Evolutionary conservation across 2,797 vertebrate species (phyloP).

Genomic region (Botia almorhae): DNA sequence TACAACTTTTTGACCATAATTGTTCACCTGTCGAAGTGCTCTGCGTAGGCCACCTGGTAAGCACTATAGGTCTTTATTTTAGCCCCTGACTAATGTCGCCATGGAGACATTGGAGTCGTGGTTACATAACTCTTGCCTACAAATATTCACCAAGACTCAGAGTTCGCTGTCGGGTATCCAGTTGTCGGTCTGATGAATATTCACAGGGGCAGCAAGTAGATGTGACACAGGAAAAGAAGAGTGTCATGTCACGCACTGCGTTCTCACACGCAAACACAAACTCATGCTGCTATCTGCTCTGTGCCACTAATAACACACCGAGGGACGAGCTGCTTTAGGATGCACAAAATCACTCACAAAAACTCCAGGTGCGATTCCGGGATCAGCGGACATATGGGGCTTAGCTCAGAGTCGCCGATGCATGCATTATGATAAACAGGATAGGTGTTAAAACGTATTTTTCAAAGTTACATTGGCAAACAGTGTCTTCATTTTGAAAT

Average conservation of each 20-base stretch:
- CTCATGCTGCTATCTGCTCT: not conserved
- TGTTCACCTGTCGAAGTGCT: not conserved
- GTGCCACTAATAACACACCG: not conserved
- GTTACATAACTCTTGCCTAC: slow-evolving; percentile 63
- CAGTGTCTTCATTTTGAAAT: no score
- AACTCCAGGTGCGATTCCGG: not conserved
- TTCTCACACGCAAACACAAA: slow-evolving; percentile 14
- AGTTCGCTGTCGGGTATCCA: slow-evolving; percentile 48
- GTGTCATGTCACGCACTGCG: slow-evolving; percentile 47
- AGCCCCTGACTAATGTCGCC: slow-evolving; percentile 66
- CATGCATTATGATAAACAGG: no score
- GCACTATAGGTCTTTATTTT: slow-evolving; percentile 68
- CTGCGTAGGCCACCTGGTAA: not conserved
- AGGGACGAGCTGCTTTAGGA: not conserved
- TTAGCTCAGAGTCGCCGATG: no score
- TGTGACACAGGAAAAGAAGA: slow-evolving; percentile 59
- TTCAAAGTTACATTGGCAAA: no score
- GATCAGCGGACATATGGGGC: not conserved
- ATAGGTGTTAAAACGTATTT: no score
- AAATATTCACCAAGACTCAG: slow-evolving; percentile 47
- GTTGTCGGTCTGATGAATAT: slow-evolving; percentile 70
- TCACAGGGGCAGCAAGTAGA: slow-evolving; percentile 52
- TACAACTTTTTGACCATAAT: not conserved
- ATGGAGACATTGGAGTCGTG: slow-evolving; percentile 23
- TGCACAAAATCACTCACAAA: not conserved